These are phyloP conservation scores for Brachymystax lenok DNA, from an alignment of 2,797 vertebrate species.

Conservation along the genomic window DNA sequence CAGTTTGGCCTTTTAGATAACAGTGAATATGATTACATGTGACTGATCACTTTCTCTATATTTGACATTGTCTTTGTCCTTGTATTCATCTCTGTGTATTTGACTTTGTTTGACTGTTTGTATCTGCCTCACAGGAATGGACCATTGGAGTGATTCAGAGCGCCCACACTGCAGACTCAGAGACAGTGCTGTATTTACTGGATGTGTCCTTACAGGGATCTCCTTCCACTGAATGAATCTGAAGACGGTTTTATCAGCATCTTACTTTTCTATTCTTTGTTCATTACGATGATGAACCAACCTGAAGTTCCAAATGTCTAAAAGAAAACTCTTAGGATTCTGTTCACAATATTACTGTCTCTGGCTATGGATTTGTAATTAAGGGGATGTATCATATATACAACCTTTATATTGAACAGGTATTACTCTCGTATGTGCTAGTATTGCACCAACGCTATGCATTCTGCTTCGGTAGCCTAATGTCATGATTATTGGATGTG, in stretches of 20 bases:
- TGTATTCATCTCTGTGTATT: not conserved
- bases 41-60: not conserved
- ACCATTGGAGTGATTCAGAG: not conserved
- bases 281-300: not conserved
- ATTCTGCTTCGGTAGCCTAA: not conserved
- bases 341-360: not conserved
- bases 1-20: not conserved
- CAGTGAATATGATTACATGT: too few species aligned
- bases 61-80: not conserved
- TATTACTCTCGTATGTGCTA: not conserved
- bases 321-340: not conserved
- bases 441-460: not conserved
- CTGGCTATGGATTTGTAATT: not conserved
- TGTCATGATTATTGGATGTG: not conserved
- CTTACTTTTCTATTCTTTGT: not conserved
- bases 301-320: not conserved
- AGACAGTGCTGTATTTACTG: not conserved
- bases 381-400: not conserved
- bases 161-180: not conserved
- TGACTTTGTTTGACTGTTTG: not conserved
- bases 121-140: not conserved
- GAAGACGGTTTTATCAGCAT: not conserved
- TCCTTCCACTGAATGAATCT: not conserved
- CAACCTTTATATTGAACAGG: not conserved
- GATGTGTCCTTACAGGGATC: not conserved